Conservation (phyloP, 1,140 invertebrate genomes). For the Halyomorpha halys region DNA sequence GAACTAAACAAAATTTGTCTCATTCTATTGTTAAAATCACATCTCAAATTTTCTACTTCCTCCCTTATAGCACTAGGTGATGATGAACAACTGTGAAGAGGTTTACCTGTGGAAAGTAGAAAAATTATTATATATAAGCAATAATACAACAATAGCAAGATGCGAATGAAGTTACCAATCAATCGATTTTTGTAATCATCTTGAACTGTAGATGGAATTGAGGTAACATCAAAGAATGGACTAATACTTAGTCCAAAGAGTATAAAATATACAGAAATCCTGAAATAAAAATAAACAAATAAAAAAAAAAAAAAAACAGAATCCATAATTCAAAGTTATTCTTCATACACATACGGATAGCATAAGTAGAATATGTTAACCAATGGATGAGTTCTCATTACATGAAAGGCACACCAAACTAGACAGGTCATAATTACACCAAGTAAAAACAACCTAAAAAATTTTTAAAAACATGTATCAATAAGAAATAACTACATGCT, state of each 20-base stretch:
- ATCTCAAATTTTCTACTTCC: slow-evolving; percentile 72
- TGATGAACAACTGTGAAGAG: slow-evolving; percentile 59
- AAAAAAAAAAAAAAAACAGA: neutral
- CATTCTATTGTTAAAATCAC: slow-evolving; percentile 78
- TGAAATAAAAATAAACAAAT: slow-evolving; percentile 36
- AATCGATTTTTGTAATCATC: slow-evolving; percentile 35
- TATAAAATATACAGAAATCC: slow-evolving; percentile 70
- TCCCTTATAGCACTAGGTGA: slow-evolving; percentile 60
- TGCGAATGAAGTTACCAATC: slow-evolving; percentile 15
- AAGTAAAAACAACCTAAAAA: slow-evolving; percentile 45
- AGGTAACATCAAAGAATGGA: slow-evolving; percentile 52
- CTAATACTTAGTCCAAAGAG: slow-evolving; percentile 65
- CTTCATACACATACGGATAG: slow-evolving; percentile 69
- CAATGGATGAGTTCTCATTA: slow-evolving; percentile 56
- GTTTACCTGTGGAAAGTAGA: slow-evolving; percentile 36
- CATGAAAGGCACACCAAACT: slow-evolving; percentile 58
- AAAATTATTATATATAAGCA: neutral
- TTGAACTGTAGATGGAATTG: slow-evolving; percentile 18
- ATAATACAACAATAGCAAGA: neutral
- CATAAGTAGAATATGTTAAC: slow-evolving; percentile 69
- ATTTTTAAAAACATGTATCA: slow-evolving; percentile 12
- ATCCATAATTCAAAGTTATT: neutral
- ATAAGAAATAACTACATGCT: neutral
- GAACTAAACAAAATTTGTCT: slow-evolving; percentile 86
- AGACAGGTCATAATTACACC: slow-evolving; percentile 41